Conservation (phyloP, 2,113 vertebrate genomes). For the Otolemur garnettii region DNA sequence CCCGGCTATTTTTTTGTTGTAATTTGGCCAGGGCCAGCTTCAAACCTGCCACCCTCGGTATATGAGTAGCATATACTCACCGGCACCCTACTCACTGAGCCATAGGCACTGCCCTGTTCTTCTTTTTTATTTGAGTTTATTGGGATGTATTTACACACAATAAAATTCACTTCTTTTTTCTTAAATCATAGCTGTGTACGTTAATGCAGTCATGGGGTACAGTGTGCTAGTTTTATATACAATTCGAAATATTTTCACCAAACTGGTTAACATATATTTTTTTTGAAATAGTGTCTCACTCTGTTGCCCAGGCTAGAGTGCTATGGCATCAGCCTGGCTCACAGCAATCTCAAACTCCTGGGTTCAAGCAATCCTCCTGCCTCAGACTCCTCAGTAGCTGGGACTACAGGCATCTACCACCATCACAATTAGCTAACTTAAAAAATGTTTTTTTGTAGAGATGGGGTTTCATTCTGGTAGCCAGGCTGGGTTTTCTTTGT, state of each 20-base stretch:
- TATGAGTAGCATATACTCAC: no score
- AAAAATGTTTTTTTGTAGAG: no score
- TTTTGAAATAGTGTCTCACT: not conserved
- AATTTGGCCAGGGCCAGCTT: no score
- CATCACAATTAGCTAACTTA: not conserved
- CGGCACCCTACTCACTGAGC: no score
- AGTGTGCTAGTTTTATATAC: no score
- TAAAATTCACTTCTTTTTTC: not conserved
- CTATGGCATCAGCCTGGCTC: rapidly evolving
- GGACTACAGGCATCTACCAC: not conserved
- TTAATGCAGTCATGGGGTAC: no score
- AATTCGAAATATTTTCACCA: no score
- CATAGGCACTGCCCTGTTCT: no score
- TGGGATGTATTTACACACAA: not conserved
- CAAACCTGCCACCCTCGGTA: not conserved
- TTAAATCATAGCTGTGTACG: no score
- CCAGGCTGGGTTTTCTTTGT: no score
- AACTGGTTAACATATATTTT: not conserved
- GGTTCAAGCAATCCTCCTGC: not conserved
- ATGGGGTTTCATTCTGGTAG: no score
- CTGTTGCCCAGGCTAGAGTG: not conserved
- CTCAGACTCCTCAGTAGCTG: not conserved
- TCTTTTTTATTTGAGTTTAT: not conserved
- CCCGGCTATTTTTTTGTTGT: no score
- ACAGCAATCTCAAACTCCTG: not conserved